Conservation (phyloP, 2,113 vertebrate species). For the Tragulus kanchil region DNA sequence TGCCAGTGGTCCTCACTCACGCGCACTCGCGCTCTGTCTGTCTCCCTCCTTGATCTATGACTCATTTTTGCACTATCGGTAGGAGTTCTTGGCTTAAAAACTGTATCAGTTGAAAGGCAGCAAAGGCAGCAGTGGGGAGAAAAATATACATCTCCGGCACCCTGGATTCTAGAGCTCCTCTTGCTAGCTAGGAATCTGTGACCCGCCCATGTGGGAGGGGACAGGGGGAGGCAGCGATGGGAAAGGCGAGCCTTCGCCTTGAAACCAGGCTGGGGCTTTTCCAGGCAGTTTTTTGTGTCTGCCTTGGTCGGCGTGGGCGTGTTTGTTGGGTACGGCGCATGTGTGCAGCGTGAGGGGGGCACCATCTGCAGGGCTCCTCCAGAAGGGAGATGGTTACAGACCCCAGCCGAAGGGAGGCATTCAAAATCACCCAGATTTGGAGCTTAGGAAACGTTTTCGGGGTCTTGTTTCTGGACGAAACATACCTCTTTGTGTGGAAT, state of each 20-base stretch:
- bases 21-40: slow-evolving; percentile 81
- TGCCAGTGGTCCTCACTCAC: slow-evolving; percentile 88
- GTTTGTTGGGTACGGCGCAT: not conserved
- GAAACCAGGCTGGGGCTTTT: not conserved
- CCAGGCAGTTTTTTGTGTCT: not conserved
- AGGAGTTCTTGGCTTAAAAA: slow-evolving; percentile 87
- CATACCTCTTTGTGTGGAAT: not conserved
- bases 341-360: not conserved
- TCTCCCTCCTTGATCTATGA: slow-evolving; percentile 86
- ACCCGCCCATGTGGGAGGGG: not conserved
- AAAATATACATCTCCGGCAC: slow-evolving; percentile 53
- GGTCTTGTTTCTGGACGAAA: not conserved
- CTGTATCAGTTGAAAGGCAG: slow-evolving; percentile 86
- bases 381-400: not conserved
- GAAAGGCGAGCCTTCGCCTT: not conserved
- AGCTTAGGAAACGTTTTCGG: slow-evolving; percentile 24
- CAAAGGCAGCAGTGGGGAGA: slow-evolving; percentile 84
- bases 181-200: not conserved
- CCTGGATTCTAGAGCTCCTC: not conserved
- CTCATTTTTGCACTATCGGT: slow-evolving; percentile 87
- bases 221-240: not conserved
- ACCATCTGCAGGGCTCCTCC: not conserved
- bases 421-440: slow-evolving; percentile 31
- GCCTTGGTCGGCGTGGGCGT: not conserved
- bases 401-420: not conserved